Evolutionary conservation across 64 coral and sea anemone genomes (phyloP), one percentile per base, ranked within the genome.

Genomic region (Actinia tenebrosa): DNA sequence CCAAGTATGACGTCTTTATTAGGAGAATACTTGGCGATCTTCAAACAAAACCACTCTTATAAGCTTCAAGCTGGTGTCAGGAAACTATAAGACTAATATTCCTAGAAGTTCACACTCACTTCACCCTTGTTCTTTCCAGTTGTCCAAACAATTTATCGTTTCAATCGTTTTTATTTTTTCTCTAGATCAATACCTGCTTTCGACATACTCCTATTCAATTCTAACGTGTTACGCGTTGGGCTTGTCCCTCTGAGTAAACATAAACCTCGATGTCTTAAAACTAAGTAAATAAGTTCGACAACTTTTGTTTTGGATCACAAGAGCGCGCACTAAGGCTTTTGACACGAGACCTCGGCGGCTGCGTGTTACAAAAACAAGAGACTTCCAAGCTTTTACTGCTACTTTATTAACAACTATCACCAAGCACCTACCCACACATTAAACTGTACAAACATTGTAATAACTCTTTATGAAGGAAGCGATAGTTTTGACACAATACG

Each of bases 1-100:
- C 69, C 69, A 75, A 75, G 69, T 75, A 75, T 75, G 23, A 37
- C 25, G 69, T 75, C 69, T 75, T 75, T 75, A 43, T 75, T 75
- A 75, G 13, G 9, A 75, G 69, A 42, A 15, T 75, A 0, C 69
- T 11, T 42, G 69, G 23, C 11, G 25, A 27, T 75, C 11, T 25
- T 14, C 11, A 25, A 75, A 26, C n/a, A 75, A 42, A 75, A 75
- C 8, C 25, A 58, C 56, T 25, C 26, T 75, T 15, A 75, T 6
- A 75, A 75, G 30, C 25, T 42, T 75, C 69, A 75, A 37, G 13
- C 26, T 30, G 0, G 11, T 27, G 69, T 75, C 69, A 75, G 69
- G 69, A 75, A 75, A 75, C n/a, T 75, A 13, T 42, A 75, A 75
- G 42, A 13, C 25, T n/a, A 75, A 1, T 14, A 75, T 75, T 75